Evolutionary conservation across 2,113 vertebrate species (phyloP).

Genomic region (Pipra filicauda): DNA sequence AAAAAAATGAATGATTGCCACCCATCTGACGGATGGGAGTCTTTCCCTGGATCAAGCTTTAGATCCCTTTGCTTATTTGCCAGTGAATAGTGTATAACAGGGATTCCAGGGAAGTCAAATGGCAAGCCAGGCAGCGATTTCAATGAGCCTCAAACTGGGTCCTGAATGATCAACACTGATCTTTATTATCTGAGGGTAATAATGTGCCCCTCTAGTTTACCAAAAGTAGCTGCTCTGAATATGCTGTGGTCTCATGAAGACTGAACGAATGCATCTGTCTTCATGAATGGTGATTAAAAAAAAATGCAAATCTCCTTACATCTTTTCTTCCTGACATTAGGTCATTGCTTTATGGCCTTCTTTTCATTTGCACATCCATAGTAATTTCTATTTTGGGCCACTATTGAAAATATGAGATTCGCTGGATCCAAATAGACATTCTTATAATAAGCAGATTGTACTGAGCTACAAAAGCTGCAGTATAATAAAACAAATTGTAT

Average conservation of each 20-base stretch:
- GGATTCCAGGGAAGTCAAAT: slow-evolving; percentile 60
- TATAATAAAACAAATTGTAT: slow-evolving; percentile 68
- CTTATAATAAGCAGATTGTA: slow-evolving; percentile 62
- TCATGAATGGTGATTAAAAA: slow-evolving; percentile 72
- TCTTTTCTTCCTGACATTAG: slow-evolving; percentile 75
- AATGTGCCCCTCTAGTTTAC: slow-evolving; percentile 71
- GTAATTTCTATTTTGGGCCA: slow-evolving; percentile 73
- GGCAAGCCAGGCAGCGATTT: slow-evolving; percentile 10
- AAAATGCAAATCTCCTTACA: slow-evolving; percentile 73
- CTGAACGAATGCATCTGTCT: slow-evolving; percentile 69
- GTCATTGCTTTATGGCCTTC: slow-evolving; percentile 73
- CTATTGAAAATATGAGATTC: slow-evolving; percentile 73
- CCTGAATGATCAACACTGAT: slow-evolving; percentile 54
- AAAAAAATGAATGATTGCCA: background rate
- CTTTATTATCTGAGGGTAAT: slow-evolving; percentile 64
- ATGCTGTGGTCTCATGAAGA: slow-evolving; percentile 58
- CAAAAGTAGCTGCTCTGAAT: slow-evolving; percentile 72
- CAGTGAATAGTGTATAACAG: background rate
- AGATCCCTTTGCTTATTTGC: slow-evolving; percentile 7
- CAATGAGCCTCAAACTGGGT: background rate
- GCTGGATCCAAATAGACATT: slow-evolving; percentile 67
- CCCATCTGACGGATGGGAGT: background rate
- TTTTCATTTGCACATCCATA: slow-evolving; percentile 74
- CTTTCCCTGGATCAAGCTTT: background rate
- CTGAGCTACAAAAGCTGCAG: slow-evolving; percentile 61